These are phyloP conservation scores for Sarcophaga bullata DNA, from an alignment of 1,140 invertebrate genomes.

Conservation along the genomic window DNA sequence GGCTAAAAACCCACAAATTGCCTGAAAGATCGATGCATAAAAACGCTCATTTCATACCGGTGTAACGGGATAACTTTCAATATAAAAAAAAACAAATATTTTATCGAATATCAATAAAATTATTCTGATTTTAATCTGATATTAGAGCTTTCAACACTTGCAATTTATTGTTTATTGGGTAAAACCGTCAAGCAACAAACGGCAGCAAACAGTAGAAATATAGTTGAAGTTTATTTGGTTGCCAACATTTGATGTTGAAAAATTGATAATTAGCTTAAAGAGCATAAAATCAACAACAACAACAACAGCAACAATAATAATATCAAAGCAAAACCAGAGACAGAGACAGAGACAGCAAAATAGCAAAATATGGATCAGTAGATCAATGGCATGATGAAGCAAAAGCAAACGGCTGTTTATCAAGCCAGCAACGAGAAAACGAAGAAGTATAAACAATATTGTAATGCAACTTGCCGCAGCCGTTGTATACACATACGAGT, in stretches of 20 bases:
- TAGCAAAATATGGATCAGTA: conserved; percentile 36
- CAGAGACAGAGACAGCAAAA: background rate
- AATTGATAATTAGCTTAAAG: conserved; percentile 41
- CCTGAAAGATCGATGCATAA: too few species aligned
- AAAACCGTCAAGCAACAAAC: background rate
- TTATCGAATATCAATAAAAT: too few species aligned
- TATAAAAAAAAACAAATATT: too few species aligned
- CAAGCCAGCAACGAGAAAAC: background rate
- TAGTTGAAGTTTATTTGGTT: conserved; percentile 15
- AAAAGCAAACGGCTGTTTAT: conserved; percentile 18
- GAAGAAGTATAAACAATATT: background rate
- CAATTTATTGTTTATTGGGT: background rate
- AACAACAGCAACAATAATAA: background rate
- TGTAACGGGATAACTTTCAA: too few species aligned
- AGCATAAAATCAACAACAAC: background rate
- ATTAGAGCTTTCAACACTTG: background rate
- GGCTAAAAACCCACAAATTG: too few species aligned
- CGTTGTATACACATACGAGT: background rate
- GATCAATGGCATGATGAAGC: conserved; percentile 39
- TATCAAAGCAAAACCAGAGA: too few species aligned
- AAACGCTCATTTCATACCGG: too few species aligned
- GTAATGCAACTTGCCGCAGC: conserved; percentile 1
- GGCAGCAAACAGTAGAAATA: background rate
- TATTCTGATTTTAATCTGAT: background rate
- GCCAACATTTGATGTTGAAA: conserved; percentile 26